These are phyloP conservation scores for Oligia fasciuncula DNA, from an alignment of 2,888 invertebrate species.

Conservation along the genomic window DNA sequence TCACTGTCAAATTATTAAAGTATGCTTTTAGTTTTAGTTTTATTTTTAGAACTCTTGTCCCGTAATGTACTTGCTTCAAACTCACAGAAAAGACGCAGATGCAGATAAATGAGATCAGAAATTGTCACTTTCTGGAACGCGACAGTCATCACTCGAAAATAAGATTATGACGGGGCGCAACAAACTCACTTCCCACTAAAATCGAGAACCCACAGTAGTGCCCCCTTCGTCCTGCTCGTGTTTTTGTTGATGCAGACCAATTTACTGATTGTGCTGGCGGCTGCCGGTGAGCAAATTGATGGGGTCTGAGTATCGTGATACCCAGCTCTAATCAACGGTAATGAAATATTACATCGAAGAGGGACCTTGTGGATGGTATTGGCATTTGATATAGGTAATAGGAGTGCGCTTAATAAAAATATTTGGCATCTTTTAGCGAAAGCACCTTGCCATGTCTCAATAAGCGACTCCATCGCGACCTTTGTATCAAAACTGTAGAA, in stretches of 20 bases:
- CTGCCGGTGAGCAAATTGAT: conserved; percentile 71
- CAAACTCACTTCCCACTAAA: not conserved
- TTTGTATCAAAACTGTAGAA: too few species aligned
- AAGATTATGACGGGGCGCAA: not conserved
- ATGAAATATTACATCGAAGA: conserved; percentile 69
- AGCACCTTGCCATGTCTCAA: too few species aligned
- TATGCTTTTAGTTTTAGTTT: not conserved
- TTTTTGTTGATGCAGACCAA: conserved; percentile 81
- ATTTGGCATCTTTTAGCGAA: not conserved
- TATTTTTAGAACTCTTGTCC: not conserved
- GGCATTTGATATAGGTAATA: not conserved
- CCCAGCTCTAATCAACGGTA: conserved; percentile 74
- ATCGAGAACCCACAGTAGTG: conserved; percentile 65
- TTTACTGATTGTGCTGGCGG: conserved; percentile 81
- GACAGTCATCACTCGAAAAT: not conserved
- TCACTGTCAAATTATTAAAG: not conserved
- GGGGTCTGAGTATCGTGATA: conserved; percentile 70
- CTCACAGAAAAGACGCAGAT: not conserved
- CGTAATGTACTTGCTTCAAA: not conserved
- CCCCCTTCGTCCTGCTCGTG: conserved; percentile 64
- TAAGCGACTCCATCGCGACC: too few species aligned
- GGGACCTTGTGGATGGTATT: conserved; percentile 1
- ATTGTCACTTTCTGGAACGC: not conserved
- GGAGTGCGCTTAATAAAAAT: not conserved
- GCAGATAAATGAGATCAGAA: not conserved